Base-by-base conservation (phyloP, 2,797 vertebrate species). In the Gymnopithys bicolor region DNA sequence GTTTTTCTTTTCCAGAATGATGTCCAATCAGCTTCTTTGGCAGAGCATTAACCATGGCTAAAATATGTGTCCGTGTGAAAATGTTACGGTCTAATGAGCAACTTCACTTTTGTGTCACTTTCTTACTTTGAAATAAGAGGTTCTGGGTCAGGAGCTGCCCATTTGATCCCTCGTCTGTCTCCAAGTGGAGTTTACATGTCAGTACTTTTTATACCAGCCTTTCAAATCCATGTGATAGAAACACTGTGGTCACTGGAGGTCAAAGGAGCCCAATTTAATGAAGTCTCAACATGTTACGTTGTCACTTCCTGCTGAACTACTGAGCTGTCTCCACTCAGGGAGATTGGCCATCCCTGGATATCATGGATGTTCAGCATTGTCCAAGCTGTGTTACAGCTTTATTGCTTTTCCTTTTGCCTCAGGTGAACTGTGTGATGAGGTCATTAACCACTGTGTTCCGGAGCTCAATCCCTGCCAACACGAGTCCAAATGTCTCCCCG, bases 361-460 rank as follows among this genome's bases (percentile, higher is more conserved):
- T 56, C 45, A 2, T 22, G 55, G 48, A 19, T 89, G 51, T 78
- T 95, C 33, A 81, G 45, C 23, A 53, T 32, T 75, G 66, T 41
- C 81, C 70, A 53, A 35, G 58, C 16, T 85, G 51, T 64, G 32
- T 85, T 82, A 92, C 25, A 87, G 53, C 60, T 59, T 58, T 80
- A 59, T 51, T 90, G n/a, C 62, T 93, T 30, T 94, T 91, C 80
- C 70, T 95, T 75, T 84, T 91, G 41, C 59, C 63, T 77, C 97
- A 99, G 99, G 99, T 91, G 99, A 99, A 85, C 98, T 99, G 63
- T 99, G 99, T 58, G 99, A 99, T 25, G 99, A 99, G 95, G 98
- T 99, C 93, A 96, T 99, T 33, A 98, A 99, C 96, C 98, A 98
- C 58, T 99, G 99, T 80, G 97, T 98, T 94, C 97, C 98, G 5